Percentiles rank a stretch among this genome's conserved stretches.
Evolutionary conservation across 2,888 invertebrate genomes (phyloP).

Genomic region (Agrochola macilenta): DNA sequence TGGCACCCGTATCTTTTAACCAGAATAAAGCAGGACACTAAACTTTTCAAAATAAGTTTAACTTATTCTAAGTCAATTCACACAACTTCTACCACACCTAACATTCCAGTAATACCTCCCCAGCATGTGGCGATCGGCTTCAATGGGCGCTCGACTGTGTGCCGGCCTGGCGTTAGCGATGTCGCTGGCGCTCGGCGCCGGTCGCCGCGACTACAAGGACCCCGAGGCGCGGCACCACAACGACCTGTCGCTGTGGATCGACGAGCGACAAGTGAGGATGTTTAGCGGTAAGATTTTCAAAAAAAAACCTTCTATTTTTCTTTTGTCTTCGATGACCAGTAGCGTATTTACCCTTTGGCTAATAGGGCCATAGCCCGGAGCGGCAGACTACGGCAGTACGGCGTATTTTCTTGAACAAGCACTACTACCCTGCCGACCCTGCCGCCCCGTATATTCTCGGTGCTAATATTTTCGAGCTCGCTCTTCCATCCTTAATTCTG

Average conservation of each 20-base stretch:
- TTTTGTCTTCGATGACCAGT: not conserved
- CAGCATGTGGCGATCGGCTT: conserved; percentile 85
- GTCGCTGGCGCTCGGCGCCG: conserved; percentile 83
- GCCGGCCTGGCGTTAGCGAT: conserved; percentile 84
- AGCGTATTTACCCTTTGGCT: not conserved
- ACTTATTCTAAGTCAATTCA: not conserved
- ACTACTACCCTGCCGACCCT: not conserved
- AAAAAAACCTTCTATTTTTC: not conserved
- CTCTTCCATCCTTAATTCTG: not conserved
- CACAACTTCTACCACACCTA: conserved; percentile 28
- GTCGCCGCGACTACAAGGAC: conserved; percentile 84
- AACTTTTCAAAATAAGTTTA: not conserved
- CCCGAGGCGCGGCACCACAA: conserved; percentile 76
- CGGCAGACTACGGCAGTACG: not conserved
- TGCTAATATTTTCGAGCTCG: no score
- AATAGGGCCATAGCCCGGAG: not conserved
- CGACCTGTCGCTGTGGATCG: conserved; percentile 97
- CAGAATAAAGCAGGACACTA: not conserved
- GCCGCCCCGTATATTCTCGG: no score
- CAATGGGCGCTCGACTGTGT: conserved; percentile 83
- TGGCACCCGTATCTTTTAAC: not conserved
- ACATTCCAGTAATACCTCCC: not conserved
- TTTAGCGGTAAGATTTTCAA: conserved; percentile 93
- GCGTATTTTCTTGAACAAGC: not conserved
- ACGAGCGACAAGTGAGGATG: conserved; percentile 97